Percentiles rank a stretch among this genome's conserved stretches.
phyloP scores from a whole-genome alignment of 1,140 invertebrate genomes.

The Campodea augens region DNA sequence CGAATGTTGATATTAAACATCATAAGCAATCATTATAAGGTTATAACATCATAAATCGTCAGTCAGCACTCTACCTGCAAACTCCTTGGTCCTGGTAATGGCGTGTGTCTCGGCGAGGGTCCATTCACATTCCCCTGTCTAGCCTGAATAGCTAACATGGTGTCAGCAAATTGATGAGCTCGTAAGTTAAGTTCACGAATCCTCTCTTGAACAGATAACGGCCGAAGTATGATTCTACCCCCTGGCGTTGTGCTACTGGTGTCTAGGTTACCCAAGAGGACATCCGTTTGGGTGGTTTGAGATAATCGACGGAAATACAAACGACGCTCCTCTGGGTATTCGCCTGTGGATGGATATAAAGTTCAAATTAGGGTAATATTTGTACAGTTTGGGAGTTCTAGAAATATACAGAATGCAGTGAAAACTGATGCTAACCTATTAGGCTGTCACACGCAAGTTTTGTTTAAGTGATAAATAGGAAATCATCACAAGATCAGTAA shows the following conservation, averaged over 20 bases:
- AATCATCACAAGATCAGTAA: no score
- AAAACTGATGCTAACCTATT: no score
- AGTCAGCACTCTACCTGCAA: conserved; percentile 25
- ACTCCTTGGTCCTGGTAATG: conserved; percentile 23
- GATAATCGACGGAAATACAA: conserved; percentile 28
- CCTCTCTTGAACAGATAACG: conserved; percentile 29
- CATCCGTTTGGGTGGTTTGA: conserved; percentile 32
- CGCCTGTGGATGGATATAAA: conserved; percentile 16
- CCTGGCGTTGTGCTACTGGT: conserved; percentile 16
- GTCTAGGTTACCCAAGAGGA: conserved; percentile 27
- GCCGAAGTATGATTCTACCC: conserved; percentile 24
- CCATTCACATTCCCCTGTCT: conserved; percentile 15
- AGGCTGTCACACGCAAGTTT: no score
- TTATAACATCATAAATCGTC: no score
- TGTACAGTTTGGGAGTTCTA: neutral
- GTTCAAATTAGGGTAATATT: neutral
- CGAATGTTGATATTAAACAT: no score
- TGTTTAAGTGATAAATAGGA: no score
- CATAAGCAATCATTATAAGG: no score
- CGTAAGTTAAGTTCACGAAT: conserved; percentile 31
- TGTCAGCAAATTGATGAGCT: conserved; percentile 31
- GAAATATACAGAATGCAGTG: neutral
- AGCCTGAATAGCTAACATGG: conserved; percentile 28
- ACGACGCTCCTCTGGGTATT: conserved; percentile 22
- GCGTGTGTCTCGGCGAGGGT: conserved; percentile 18